Evolutionary conservation across 2,888 invertebrate genomes (phyloP), one percentile per base, ranked within the genome.

Genomic region (Nemotelus pantherinus): DNA sequence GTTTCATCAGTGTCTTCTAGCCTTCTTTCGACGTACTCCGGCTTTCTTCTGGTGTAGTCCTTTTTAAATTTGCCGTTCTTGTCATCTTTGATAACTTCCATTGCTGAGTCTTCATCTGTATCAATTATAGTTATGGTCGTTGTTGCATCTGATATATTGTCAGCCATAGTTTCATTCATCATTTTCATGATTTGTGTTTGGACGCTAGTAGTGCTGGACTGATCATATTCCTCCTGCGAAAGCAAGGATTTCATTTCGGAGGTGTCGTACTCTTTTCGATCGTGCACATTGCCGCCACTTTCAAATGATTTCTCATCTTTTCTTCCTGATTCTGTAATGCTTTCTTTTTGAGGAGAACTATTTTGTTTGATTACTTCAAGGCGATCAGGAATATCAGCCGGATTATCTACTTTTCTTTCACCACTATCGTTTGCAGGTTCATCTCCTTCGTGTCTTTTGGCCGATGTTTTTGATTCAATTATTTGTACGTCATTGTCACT

Each of bases 41-140:
- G 86, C 79, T 88, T 88, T 41, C 85, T 87, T 7, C 92, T 86
- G 0, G 91, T 91, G 82, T 91, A 91, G 82, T 92, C 92, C 41
- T 90, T 86, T 81, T 89, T 91, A 80, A 89, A 89, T 83, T 90
- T 91, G 0, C 91, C 91, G 6, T 89, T 89, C 81, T 91, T 91
- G 78, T 91, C 91, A 81, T 90, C 89, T 85, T 90, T 90, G 25
- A 89, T 87, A 53, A 90, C 90, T 86, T 90, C 90, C 88, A 90
- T 91, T 0, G 89, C 89, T 0, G 90, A 88, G 79, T 91, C 91
- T 80, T 91, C 91, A 76, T 89, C 89, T 0, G 89, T 89, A 78
- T 89, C 89, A 0, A 87, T 87, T 2, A 78, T 58, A 39, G 71
- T 77, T n/a, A 78, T 80, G 4, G 80, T 77, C 58, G 77, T 68